Conservation (phyloP, 2,113 vertebrate species). For the Uria lomvia region DNA sequence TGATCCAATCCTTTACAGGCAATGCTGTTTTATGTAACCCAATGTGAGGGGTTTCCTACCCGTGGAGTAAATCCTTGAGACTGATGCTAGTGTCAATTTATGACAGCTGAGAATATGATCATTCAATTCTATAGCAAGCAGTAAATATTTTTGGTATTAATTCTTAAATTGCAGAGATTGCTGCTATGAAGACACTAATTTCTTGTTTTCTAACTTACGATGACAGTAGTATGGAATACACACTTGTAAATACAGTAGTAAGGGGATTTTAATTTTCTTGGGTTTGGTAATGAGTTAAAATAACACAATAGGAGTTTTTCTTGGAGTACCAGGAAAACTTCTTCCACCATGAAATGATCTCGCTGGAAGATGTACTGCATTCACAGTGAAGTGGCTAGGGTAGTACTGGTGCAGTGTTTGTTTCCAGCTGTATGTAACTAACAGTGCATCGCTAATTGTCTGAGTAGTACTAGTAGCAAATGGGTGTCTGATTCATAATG, state of each 20-base stretch:
- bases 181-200: background rate
- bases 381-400: fast-evolving
- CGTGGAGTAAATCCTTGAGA: background rate
- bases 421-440: too few relatives aligned
- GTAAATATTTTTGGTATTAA: background rate
- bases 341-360: background rate
- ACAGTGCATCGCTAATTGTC: background rate
- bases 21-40: background rate
- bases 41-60: background rate
- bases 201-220: background rate
- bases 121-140: background rate
- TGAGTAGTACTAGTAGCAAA: background rate
- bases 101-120: background rate
- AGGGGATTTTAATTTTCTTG: background rate
- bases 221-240: background rate
- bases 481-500: fast-evolving
- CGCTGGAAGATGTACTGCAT: background rate
- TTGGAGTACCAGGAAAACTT: background rate
- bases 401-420: background rate
- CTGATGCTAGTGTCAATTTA: background rate
- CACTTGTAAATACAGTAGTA: background rate
- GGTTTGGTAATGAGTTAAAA: background rate
- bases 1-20: background rate
- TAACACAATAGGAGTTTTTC: background rate
- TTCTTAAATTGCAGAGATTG: background rate